phyloP scores from a whole-genome alignment of 1,140 invertebrate species.

The Wiebesia pumilae region DNA sequence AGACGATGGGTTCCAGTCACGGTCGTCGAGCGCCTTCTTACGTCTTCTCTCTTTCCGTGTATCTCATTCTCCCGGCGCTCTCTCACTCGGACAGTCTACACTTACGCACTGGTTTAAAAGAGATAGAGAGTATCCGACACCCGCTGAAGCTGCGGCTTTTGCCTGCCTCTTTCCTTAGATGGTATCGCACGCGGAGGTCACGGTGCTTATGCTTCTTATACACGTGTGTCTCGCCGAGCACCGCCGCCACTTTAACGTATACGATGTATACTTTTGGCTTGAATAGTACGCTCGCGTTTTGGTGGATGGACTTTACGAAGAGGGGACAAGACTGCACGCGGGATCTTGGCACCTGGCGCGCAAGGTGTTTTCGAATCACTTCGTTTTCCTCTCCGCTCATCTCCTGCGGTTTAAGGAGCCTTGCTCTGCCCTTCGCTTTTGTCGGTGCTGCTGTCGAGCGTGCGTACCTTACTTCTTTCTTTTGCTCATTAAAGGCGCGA shows the following conservation, averaged over 20 bases:
- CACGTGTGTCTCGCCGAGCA: neutral
- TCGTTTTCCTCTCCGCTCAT: neutral
- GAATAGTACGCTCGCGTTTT: neutral
- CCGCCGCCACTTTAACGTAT: neutral
- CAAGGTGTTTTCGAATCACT: slow-evolving; percentile 68
- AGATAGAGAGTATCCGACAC: neutral
- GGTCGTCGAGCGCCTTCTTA: slow-evolving; percentile 58
- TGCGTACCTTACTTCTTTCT: neutral
- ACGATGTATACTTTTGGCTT: neutral
- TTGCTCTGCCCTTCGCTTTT: neutral
- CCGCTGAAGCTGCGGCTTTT: neutral
- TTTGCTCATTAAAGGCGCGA: slow-evolving; percentile 1
- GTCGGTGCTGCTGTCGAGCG: neutral
- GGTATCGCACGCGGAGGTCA: slow-evolving; percentile 71
- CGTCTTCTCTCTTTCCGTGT: neutral
- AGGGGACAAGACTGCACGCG: neutral
- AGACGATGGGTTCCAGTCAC: slow-evolving; percentile 67
- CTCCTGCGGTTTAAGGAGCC: neutral
- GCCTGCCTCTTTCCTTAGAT: slow-evolving; percentile 67
- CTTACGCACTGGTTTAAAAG: neutral
- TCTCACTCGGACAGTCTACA: neutral
- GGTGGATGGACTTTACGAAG: neutral
- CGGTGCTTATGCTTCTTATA: slow-evolving; percentile 67
- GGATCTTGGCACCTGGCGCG: slow-evolving; percentile 64
- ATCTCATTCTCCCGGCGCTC: neutral